Base-by-base conservation (phyloP, 2,113 vertebrate genomes). In the Erythrolamprus reginae region DNA sequence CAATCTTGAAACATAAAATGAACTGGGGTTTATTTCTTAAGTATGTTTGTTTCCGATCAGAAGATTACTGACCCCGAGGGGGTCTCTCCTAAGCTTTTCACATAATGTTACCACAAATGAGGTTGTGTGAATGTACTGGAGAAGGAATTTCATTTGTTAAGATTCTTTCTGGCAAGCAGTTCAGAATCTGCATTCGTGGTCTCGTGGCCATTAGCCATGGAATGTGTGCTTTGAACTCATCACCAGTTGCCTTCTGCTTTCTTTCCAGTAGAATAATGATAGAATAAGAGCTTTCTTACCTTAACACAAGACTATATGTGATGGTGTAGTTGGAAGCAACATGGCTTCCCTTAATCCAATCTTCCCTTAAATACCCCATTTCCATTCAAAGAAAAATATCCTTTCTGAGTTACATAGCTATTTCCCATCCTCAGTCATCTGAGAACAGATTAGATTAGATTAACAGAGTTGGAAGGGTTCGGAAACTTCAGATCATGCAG, bases 251-350 rank as follows among this genome's bases (percentile, higher is more conserved):
- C 91, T 65, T 87, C 82, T 26, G 87, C 56, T 90, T 65, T 87
- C 70, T 26, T 84, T 86, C 0, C 53, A 92, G 84, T 19, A 38
- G 70, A 50, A 58, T 50, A 86, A 93, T 23, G 10, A 58, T 4
- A 23, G 10, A 82, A 53, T 21, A 77, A 77, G 17, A 77, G 33
- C 33, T 82, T 56, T 42, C 26, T 84, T 8, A 84, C 10, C 6
- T 85, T 51, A 85, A 85, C 24, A 61, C 8, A 89, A 17, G 82
- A 89, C 33, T 8, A 56, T 84, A 89, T 50, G 88, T 28, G 51
- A 87, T 56, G 89, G 88, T 88, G 94, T 94, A 5, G 91, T 94
- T 91, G 85, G 90, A 84, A 95, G 94, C 90, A 94, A 94, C 90
- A 10, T 89, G 2, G 6, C 58, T 50, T 83, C 24, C 88, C 19